Evolutionary conservation across 1,140 invertebrate species (phyloP), one percentile per base, ranked within the genome.

Genomic region (Cydia fagiglandana): DNA sequence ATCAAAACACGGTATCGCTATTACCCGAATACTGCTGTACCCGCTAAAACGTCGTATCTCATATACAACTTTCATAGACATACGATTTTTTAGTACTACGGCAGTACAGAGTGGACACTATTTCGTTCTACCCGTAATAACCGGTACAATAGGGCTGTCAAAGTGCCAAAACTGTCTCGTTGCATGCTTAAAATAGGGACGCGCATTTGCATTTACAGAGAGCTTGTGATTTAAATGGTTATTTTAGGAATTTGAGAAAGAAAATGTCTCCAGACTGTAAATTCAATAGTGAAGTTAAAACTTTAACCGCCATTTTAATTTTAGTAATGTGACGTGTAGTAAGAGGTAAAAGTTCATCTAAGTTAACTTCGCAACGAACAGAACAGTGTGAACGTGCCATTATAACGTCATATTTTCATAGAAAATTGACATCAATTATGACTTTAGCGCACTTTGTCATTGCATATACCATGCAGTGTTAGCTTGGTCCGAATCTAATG

Each of bases 131-230:
- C 13, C n/a, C 5, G 15, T 15, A 56, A 56, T 17, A 56, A 15
- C 53, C 53, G 53, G 15, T 17, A 17, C 53, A 17, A 56, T 56
- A 17, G 53, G 53, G 7, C 53, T 17, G 53, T 56, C 53, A 56
- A 50, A 50, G n/a, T 56, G 53, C 15, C 53, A 56, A 56, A 56
- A 17, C 53, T 56, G 53, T 56, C 53, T 56, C 53, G 53, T 53
- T 53, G 50, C 15, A 56, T 56, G 47, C 9, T 5, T 13, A 50
- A 50, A 50, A n/a, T 13, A n/a, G 1, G 15, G 0, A 15, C 12
- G 15, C 12, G 47, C 15, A 50, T 50, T 50, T 50, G 47, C 47
- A 50, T 50, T 50, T 50, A 15, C 47, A 50, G 0, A 41, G 38
- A 41, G 38, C 9, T 41, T 9, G 38, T 41, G 38, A 41, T 41